These are phyloP conservation scores for Cacoxenus indagator DNA, from an alignment of 2,888 invertebrate species.

Conservation along the genomic window DNA sequence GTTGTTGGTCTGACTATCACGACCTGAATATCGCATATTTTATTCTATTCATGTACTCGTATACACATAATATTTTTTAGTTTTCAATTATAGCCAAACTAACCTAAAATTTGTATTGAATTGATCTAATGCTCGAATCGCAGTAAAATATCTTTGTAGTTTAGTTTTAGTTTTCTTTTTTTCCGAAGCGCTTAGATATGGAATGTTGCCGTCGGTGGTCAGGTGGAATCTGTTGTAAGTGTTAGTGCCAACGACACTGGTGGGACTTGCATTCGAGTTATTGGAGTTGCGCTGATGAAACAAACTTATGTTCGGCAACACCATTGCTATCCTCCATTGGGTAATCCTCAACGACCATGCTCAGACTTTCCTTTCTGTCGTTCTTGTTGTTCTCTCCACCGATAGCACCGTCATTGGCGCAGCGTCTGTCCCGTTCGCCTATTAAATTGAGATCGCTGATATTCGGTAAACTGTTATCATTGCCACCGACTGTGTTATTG, in stretches of 20 bases:
- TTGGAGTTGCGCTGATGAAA: slow-evolving; percentile 65
- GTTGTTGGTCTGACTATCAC: too few species aligned
- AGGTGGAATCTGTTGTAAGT: slow-evolving; percentile 69
- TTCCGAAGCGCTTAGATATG: slow-evolving; percentile 57
- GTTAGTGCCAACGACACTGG: slow-evolving; percentile 68
- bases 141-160: too few species aligned
- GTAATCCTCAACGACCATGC: slow-evolving; percentile 45
- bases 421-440: slow-evolving; percentile 34
- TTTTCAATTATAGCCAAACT: too few species aligned
- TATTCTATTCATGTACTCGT: too few species aligned
- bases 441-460: slow-evolving; percentile 62
- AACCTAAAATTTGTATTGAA: too few species aligned
- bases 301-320: slow-evolving; percentile 64
- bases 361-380: slow-evolving; percentile 43
- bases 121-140: too few species aligned
- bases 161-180: too few species aligned
- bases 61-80: too few species aligned
- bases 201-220: slow-evolving; percentile 64
- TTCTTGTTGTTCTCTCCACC: slow-evolving; percentile 27
- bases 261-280: slow-evolving; percentile 69
- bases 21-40: too few species aligned
- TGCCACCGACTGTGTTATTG: too few species aligned
- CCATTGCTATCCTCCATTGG: slow-evolving; percentile 40
- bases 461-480: slow-evolving; percentile 47
- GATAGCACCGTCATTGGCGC: slow-evolving; percentile 23